phyloP scores from a whole-genome alignment of 2,888 invertebrate species.

The Cyclophora punctaria region DNA sequence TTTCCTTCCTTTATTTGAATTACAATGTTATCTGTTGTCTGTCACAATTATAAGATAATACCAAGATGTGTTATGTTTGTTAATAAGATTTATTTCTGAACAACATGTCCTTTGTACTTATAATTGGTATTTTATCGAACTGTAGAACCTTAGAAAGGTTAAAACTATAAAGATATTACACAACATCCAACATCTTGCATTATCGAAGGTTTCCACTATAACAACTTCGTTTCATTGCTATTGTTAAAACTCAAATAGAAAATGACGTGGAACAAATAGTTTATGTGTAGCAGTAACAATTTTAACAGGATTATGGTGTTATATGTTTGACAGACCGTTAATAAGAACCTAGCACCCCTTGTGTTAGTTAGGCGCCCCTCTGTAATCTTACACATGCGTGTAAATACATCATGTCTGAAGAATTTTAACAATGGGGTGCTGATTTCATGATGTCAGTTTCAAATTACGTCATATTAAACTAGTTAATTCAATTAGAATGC shows the following conservation, averaged over 20 bases:
- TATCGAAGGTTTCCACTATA: no score
- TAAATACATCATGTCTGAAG: constrained; percentile 32
- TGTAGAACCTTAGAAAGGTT: no score
- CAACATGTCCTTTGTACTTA: no score
- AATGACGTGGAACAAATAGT: constrained; percentile 1
- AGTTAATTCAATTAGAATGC: no score
- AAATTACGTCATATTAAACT: constrained; percentile 3
- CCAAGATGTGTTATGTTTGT: no score
- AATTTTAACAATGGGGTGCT: constrained; percentile 22
- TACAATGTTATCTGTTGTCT: background rate
- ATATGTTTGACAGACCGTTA: constrained; percentile 62
- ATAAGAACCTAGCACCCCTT: constrained; percentile 60
- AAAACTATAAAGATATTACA: no score
- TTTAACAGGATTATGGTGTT: constrained; percentile 53
- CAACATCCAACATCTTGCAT: no score
- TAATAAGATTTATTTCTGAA: no score
- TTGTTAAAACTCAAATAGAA: background rate
- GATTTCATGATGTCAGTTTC: constrained; percentile 18
- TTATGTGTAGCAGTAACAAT: no score
- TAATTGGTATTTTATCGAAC: no score
- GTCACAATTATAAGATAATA: no score
- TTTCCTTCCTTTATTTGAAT: background rate
- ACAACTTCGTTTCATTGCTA: background rate
- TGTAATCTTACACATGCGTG: constrained; percentile 45
- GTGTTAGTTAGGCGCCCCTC: constrained; percentile 60